Evolutionary conservation across 2,888 invertebrate species (phyloP), one percentile per base, ranked within the genome.

Genomic region (Hirtodrosophila alboralis): DNA sequence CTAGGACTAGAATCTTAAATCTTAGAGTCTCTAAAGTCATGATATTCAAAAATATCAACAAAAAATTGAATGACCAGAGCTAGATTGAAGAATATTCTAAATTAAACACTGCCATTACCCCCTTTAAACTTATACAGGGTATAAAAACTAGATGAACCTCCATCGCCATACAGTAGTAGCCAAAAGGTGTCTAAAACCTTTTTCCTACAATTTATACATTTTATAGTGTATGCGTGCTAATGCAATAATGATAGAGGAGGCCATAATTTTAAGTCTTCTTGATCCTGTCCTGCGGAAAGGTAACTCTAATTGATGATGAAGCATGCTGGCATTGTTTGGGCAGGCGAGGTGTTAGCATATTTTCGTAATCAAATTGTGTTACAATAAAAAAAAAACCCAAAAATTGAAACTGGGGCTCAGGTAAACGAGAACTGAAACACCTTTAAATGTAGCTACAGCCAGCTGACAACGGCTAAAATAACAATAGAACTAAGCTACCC

Each of bases 271-370:
- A 49, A 27, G 34, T 23, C 34, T 30, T 10, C n/a, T 54, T 68
- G 76, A 81, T 81, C 86, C 81, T 84, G 60, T 36, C 64, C 86
- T 59, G 86, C 65, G 75, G 86, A 81, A 79, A 81, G 86, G 81
- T 84, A 81, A 77, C 71, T 77, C 86, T 81, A 81, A 86, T 81
- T 85, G 86, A 81, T 84, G 84, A 71, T 75, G 64, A 64, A 77
- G 60, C 75, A 84, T 68, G 68, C 53, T 59, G 18, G 45, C 49
- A 54, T 80, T 83, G 79, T 80, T 84, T 76, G 80, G 57, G 36
- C 72, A 44, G 58, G 58, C 54, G 67, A 86, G 86, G 81, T 81
- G 81, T 81, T 80, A 85, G 80, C 86, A 86, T 80, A 80, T 80
- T 80, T 74, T 85, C 37, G 56, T 85, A 75, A 81, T 81, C 78